Percentiles rank a stretch among this genome's conserved stretches.
Conservation (phyloP, 2,113 vertebrate genomes). For the Cynopterus brachyotis region DNA sequence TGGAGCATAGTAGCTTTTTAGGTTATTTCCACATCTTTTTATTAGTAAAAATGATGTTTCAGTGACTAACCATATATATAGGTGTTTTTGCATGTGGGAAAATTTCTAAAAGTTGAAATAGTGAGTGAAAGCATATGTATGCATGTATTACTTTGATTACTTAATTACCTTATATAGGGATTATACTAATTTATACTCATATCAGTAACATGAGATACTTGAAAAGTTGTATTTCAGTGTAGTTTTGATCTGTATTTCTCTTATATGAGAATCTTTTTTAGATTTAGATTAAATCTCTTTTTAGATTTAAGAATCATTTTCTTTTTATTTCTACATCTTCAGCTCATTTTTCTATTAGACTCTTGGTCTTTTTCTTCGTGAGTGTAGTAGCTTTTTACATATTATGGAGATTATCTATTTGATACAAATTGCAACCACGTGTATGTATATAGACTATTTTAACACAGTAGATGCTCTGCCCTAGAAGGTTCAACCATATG, state of each 20-base stretch:
- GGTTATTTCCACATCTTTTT: not conserved
- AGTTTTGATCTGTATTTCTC: not conserved
- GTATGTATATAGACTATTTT: not conserved
- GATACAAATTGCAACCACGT: not conserved
- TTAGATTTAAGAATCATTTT: not conserved
- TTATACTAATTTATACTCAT: not conserved
- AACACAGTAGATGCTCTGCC: not conserved
- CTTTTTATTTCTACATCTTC: not conserved
- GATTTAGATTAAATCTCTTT: not conserved
- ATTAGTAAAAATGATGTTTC: not conserved
- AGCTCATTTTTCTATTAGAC: not conserved
- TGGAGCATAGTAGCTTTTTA: not conserved
- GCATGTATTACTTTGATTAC: not conserved
- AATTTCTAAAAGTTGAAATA: constrained; percentile 15
- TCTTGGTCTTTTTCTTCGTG: constrained; percentile 16
- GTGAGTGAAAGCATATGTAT: not conserved
- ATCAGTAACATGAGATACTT: not conserved
- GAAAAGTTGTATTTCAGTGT: not conserved
- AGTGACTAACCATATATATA: not conserved
- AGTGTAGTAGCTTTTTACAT: not conserved
- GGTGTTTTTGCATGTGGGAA: not conserved
- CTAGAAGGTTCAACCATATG: not conserved
- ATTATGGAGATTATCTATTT: not conserved
- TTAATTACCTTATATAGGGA: not conserved
- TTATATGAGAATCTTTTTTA: not conserved